A percentile compares a stretch with the other conserved stretches of the same genome.
These are phyloP conservation scores for Myocastor coypus DNA, from an alignment of 2,113 vertebrate genomes.

Conservation along the genomic window DNA sequence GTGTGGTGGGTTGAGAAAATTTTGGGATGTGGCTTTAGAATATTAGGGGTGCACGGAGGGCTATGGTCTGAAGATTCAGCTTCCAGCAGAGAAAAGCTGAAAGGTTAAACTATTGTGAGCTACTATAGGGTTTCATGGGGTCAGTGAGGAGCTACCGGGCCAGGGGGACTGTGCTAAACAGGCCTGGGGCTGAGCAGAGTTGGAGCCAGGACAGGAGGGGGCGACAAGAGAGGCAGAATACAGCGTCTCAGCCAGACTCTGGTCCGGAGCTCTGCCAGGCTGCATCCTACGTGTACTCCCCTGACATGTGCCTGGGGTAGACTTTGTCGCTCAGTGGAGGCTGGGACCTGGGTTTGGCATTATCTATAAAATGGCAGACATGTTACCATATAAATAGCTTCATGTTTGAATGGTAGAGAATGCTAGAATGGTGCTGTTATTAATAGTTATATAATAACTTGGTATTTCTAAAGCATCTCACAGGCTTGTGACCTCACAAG, in stretches of 20 bases:
- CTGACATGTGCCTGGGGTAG: fast-evolving
- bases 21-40: not conserved
- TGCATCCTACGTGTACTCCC: fast-evolving
- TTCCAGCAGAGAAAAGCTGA: not conserved
- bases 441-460: not conserved
- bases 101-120: not conserved
- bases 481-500: not conserved
- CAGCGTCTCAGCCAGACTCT: fast-evolving
- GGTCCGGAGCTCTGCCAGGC: not conserved
- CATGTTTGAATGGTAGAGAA: not conserved
- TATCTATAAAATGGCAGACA: not conserved
- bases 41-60: fast-evolving
- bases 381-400: not conserved
- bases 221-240: not conserved
- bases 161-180: not conserved
- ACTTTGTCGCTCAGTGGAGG: not conserved
- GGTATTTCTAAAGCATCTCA: not conserved
- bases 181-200: not conserved
- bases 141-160: not conserved
- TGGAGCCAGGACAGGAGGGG: not conserved
- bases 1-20: not conserved
- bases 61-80: not conserved
- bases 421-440: not conserved
- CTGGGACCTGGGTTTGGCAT: not conserved
- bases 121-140: not conserved